Base-by-base conservation (phyloP, 2,888 invertebrate genomes). In the Isoperla grammatica region DNA sequence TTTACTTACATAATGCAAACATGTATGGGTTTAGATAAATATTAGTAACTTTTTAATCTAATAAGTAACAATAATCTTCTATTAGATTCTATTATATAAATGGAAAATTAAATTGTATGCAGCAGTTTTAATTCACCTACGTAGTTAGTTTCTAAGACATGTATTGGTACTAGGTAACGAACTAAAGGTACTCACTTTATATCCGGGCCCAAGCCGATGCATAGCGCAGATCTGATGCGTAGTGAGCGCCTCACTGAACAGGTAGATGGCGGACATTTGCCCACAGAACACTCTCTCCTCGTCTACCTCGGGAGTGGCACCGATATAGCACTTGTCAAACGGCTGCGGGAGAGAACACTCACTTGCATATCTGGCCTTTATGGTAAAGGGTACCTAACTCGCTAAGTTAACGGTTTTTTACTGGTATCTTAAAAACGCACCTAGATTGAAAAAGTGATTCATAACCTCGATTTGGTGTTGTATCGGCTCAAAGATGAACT, bases 271-370 rank as follows among this genome's bases (percentile, higher is more conserved):
- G 20, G 96, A 95, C 94, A 99, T 96, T 82, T 99, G 99, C 39
- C 99, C 99, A 78, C 97, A 98, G 79, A 99, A 99, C 67, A 97
- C 95, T 63, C 95, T 84, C 74, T 97, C 96, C 72, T 95, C 94
- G 72, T 96, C 96, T 72, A 96, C 77, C 77, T 98, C 97, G 1
- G 96, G 94, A 55, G 95, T 95, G 61, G 96, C 95, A 61, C 99
- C 99, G 73, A 99, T 95, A 78, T 94, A 98, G 78, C 99, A 99
- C 76, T 97, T 97, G 81, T 99, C 99, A 79, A 97, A 99, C 59
- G 96, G 94, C 95, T 98, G 78, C 8, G 48, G 48, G 9, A 71
- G 73, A 68, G 58, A 22, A 29, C n/a, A 29, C 29, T 6, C 8
- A 29, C 29, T 29, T 29, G 4, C n/a, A n/a, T n/a, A n/a, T n/a